Evolutionary conservation across 2,797 vertebrate genomes (phyloP).

Genomic region (Aulostomus chinensis): DNA sequence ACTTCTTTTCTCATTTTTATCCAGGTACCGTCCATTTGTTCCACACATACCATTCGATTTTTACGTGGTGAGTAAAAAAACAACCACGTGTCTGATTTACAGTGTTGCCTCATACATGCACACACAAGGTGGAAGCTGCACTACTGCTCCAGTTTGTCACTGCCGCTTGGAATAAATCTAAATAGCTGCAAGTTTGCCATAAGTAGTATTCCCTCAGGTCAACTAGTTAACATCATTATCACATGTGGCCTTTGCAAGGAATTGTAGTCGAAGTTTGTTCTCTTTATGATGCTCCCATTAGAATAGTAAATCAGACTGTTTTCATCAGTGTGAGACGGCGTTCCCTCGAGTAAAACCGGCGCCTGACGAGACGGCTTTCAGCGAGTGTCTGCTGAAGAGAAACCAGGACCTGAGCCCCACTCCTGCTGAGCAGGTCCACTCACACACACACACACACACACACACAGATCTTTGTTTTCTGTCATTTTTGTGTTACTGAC

Average conservation of each 20-base stretch:
- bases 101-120: no score
- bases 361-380: slow-evolving; percentile 89
- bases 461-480: not conserved
- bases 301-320: no score
- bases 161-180: no score
- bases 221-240: no score
- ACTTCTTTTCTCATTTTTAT: not conserved
- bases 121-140: no score
- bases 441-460: not conserved
- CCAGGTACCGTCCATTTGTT: slow-evolving; percentile 94
- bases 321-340: slow-evolving; percentile 91
- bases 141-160: no score
- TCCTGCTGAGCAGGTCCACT: slow-evolving; percentile 88
- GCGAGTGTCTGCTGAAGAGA: slow-evolving; percentile 91
- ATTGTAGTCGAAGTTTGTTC: no score
- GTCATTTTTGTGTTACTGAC: not conserved
- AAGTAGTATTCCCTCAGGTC: no score
- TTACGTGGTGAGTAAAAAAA: slow-evolving; percentile 88
- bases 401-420: slow-evolving; percentile 96
- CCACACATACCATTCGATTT: slow-evolving; percentile 98
- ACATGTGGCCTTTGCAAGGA: no score
- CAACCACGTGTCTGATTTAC: no score
- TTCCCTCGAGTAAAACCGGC: slow-evolving; percentile 95
- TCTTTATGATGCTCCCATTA: no score
- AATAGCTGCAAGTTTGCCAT: no score